Evolutionary conservation across 2,888 invertebrate species (phyloP).

Genomic region (Hirudinaria manillensis): DNA sequence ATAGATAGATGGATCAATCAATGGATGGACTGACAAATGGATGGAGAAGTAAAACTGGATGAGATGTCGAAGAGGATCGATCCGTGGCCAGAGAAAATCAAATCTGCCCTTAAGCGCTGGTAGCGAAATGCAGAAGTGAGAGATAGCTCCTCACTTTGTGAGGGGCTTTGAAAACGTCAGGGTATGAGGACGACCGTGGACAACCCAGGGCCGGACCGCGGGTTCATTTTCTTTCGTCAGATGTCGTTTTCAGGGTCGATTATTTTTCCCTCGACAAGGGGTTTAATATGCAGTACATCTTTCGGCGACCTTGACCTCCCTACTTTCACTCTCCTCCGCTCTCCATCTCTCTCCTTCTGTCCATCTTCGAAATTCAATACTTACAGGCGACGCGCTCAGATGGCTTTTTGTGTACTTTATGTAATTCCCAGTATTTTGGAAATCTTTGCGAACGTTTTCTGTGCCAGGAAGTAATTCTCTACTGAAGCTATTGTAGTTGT

Average conservation of each 20-base stretch:
- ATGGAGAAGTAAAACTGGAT: not conserved
- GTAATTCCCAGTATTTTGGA: too few species aligned
- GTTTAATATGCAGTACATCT: conserved; percentile 19
- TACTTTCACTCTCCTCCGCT: not conserved
- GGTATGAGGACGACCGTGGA: not conserved
- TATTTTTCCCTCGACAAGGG: conserved; percentile 21
- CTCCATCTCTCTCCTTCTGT: not conserved
- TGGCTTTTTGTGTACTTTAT: too few species aligned
- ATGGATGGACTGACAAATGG: not conserved
- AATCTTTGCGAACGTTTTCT: too few species aligned
- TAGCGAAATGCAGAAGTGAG: not conserved
- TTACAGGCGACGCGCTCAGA: too few species aligned
- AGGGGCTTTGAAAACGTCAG: not conserved
- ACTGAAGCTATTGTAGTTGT: too few species aligned
- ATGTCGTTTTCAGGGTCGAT: conserved; percentile 23
- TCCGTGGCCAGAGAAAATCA: not conserved
- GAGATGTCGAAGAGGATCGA: conserved; percentile 2
- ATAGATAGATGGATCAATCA: not conserved
- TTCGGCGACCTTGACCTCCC: not conserved
- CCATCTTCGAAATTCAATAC: conserved; percentile 4
- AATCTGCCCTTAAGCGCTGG: too few species aligned
- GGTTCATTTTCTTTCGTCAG: not conserved
- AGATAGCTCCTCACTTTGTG: not conserved
- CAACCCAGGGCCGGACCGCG: not conserved
- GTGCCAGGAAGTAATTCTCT: too few species aligned